A percentile compares a stretch with the other conserved stretches of the same genome.
These are phyloP conservation scores for Taeniopygia guttata DNA, from an alignment of 2,797 vertebrate genomes.

Conservation along the genomic window DNA sequence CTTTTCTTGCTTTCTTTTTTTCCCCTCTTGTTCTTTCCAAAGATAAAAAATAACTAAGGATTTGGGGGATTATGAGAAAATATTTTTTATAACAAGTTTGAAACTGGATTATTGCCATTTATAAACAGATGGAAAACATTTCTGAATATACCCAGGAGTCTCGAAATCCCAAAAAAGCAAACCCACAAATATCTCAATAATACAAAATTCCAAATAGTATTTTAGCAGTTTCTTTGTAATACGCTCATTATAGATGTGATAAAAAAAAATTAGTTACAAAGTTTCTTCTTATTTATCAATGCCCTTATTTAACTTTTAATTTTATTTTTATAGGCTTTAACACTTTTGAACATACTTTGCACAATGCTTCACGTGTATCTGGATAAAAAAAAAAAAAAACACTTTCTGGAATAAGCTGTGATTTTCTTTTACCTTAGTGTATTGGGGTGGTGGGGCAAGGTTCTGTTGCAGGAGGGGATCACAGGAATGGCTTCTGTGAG, in stretches of 20 bases:
- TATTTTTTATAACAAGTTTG: neutral
- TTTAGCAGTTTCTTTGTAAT: neutral
- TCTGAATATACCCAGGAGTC: neutral
- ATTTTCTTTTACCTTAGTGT: neutral
- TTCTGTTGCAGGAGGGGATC: neutral
- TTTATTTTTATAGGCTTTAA: neutral
- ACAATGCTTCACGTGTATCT: neutral
- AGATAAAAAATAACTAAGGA: neutral
- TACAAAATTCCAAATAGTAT: neutral
- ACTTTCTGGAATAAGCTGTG: neutral
- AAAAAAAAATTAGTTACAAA: neutral
- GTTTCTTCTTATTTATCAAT: neutral
- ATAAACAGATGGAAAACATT: neutral
- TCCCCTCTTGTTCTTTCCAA: neutral
- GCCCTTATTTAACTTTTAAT: fast-evolving
- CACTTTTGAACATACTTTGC: neutral
- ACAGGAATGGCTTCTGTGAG: neutral
- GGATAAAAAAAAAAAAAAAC: neutral
- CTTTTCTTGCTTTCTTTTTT: fast-evolving
- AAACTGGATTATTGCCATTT: neutral
- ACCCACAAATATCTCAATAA: neutral
- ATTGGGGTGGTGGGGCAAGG: neutral
- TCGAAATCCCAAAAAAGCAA: neutral
- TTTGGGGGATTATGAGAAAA: neutral
- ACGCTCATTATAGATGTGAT: neutral